phyloP scores from a whole-genome alignment of 2,797 vertebrate genomes.

The Hippocampus kuda region DNA sequence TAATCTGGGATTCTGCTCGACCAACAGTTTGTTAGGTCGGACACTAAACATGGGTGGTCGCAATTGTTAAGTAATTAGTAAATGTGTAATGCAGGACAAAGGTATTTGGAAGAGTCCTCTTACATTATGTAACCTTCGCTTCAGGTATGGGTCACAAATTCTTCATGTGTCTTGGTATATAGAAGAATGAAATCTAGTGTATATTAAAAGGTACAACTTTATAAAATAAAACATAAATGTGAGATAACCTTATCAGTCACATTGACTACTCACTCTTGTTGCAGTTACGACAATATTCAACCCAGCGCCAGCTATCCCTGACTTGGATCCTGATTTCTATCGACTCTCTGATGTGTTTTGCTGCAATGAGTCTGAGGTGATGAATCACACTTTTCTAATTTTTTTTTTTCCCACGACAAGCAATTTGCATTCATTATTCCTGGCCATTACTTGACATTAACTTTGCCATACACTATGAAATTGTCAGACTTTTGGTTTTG shows the following conservation, averaged over 20 bases:
- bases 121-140: neutral
- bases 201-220: neutral
- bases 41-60: too few species aligned
- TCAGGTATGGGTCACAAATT: neutral
- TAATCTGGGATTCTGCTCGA: too few species aligned
- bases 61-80: neutral
- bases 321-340: conserved; percentile 83
- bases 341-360: conserved; percentile 83
- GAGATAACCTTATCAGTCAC: neutral
- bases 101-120: neutral
- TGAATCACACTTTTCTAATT: conserved; percentile 21
- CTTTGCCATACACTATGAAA: neutral
- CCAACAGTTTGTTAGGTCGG: too few species aligned
- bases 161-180: neutral
- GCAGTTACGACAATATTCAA: conserved; percentile 94
- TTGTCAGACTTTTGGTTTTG: neutral
- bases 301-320: conserved; percentile 81
- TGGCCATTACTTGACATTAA: neutral
- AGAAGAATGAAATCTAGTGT: neutral
- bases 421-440: neutral
- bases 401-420: neutral
- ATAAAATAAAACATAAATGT: neutral
- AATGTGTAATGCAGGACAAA: neutral
- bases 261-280: conserved; percentile 10
- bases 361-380: conserved; percentile 98